Percentiles rank a stretch among this genome's conserved stretches.
phyloP scores from a whole-genome alignment of 2,888 invertebrate genomes.

The Opisthograptis luteolata region DNA sequence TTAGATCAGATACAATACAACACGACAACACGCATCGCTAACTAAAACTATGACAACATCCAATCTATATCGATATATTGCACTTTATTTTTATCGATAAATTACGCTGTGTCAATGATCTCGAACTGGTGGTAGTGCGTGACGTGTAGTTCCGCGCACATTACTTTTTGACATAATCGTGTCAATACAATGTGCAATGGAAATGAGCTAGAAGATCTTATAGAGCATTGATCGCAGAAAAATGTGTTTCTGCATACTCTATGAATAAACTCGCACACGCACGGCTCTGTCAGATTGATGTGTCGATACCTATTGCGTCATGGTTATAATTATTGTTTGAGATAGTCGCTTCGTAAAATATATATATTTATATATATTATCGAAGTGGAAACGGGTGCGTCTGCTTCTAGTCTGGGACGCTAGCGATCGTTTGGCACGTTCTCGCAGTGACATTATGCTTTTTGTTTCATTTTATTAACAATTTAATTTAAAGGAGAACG shows the following conservation, averaged over 20 bases:
- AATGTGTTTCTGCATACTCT: constrained; percentile 29
- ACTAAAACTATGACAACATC: constrained; percentile 38
- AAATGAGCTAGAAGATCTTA: constrained; percentile 5
- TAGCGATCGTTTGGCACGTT: constrained; percentile 47
- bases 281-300: constrained; percentile 35
- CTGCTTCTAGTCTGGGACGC: constrained; percentile 53
- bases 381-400: constrained; percentile 43
- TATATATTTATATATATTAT: too few relatives aligned
- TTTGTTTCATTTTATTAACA: constrained; percentile 36
- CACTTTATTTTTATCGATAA: constrained; percentile 30
- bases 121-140: constrained; percentile 26
- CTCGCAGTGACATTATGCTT: constrained; percentile 35
- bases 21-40: constrained; percentile 40
- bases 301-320: constrained; percentile 49
- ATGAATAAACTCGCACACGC: constrained; percentile 25
- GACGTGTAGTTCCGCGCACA: constrained; percentile 26
- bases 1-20: constrained; percentile 53
- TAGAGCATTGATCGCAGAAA: constrained; percentile 6
- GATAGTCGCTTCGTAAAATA: constrained; percentile 26
- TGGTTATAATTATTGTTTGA: constrained; percentile 48
- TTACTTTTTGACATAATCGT: constrained; percentile 33
- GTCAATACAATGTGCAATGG: constrained; percentile 17
- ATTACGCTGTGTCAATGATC: constrained; percentile 42
- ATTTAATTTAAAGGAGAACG: constrained; percentile 23
- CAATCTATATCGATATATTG: constrained; percentile 21